These are phyloP conservation scores for Amaurobius ferox DNA, from an alignment of 2,888 invertebrate species.

Conservation along the genomic window DNA sequence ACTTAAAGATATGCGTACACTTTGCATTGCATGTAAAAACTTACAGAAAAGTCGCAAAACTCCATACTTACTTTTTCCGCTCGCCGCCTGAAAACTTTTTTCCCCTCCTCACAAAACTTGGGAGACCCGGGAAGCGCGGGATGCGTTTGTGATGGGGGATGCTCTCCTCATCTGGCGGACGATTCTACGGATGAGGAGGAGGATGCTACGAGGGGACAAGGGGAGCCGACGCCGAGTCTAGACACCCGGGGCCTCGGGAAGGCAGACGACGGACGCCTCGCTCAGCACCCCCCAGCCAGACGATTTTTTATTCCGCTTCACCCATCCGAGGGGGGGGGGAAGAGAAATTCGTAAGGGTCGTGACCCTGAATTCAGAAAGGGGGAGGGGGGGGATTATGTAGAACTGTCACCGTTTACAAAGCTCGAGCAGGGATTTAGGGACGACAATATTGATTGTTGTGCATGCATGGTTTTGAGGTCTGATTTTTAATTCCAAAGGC, in stretches of 20 bases:
- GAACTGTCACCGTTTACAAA: not conserved
- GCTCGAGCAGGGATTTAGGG: not conserved
- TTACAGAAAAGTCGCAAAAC: not conserved
- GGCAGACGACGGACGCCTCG: slow-evolving; percentile 63
- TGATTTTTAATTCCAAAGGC: too few relatives aligned
- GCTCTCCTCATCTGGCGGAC: not conserved
- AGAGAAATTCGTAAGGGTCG: slow-evolving; percentile 24
- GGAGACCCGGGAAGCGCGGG: not conserved
- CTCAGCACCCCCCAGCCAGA: slow-evolving; percentile 29
- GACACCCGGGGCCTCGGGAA: slow-evolving; percentile 58
- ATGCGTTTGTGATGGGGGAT: slow-evolving; percentile 11
- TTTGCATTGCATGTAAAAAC: too few relatives aligned
- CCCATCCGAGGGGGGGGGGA: slow-evolving; percentile 23
- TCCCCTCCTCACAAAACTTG: not conserved
- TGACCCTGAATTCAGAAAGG: slow-evolving; percentile 51
- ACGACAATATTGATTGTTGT: too few relatives aligned
- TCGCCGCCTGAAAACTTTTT: slow-evolving; percentile 7
- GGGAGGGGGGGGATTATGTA: not conserved
- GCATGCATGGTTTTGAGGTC: too few relatives aligned
- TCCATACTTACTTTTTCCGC: slow-evolving; percentile 29
- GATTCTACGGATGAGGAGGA: slow-evolving; percentile 54
- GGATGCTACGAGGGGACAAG: slow-evolving; percentile 36
- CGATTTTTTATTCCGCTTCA: slow-evolving; percentile 37
- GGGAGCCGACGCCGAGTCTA: slow-evolving; percentile 60
- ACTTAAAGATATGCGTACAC: too few relatives aligned